Percentiles rank a stretch among this genome's conserved stretches.
phyloP scores from a whole-genome alignment of 1,140 invertebrate genomes.

The Micrasema longulum region DNA sequence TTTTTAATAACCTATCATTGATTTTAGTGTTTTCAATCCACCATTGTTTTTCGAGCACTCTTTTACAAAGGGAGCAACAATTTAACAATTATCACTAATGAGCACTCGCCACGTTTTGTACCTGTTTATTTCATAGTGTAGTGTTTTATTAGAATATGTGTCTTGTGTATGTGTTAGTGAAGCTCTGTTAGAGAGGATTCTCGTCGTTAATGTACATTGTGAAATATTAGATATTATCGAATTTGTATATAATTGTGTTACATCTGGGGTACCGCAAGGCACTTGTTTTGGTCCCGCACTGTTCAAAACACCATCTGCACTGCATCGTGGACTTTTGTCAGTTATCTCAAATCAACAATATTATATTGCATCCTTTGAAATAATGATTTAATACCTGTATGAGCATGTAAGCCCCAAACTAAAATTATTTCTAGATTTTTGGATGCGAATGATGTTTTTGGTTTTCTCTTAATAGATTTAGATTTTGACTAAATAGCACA shows the following conservation, averaged over 20 bases:
- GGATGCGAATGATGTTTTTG: no score
- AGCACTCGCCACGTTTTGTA: not conserved
- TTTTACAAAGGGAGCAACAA: constrained; percentile 30
- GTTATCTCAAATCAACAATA: no score
- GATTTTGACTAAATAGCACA: no score
- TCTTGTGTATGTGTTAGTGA: constrained; percentile 16
- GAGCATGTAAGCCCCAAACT: no score
- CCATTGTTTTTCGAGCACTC: constrained; percentile 15
- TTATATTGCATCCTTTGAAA: no score
- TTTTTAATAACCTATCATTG: no score
- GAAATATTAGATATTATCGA: not conserved
- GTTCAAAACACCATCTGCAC: not conserved
- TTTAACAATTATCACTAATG: not conserved
- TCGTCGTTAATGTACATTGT: constrained; percentile 9
- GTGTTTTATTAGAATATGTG: constrained; percentile 9
- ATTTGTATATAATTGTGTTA: not conserved
- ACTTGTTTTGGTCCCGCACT: not conserved
- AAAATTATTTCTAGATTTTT: no score
- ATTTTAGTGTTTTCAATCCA: not conserved
- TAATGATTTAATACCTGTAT: no score
- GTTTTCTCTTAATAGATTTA: no score
- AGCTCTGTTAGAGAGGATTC: constrained; percentile 14
- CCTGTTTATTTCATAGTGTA: constrained; percentile 4
- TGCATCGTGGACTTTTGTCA: no score
- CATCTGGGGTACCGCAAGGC: not conserved